Base-by-base conservation (phyloP, 2,888 invertebrate genomes). In the Torymus tubicola region DNA sequence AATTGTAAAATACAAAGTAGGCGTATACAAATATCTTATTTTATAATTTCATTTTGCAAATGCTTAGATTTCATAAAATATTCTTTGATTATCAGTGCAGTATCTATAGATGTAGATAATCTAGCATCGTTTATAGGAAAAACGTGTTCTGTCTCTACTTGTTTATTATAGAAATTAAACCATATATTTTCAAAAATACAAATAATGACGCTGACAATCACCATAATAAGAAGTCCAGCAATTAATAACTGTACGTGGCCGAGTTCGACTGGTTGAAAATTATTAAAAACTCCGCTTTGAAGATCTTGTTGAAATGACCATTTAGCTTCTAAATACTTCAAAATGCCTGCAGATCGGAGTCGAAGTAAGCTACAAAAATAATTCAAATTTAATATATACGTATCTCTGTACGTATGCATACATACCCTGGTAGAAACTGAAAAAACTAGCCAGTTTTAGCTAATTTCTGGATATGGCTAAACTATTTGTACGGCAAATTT, bases 311-410 rank as follows among this genome's bases (percentile, higher is more conserved):
- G 73, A 75, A 78, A 81, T 57, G 84, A 74, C 91, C 91, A 91
- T 81, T 89, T 89, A 12, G 85, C 84, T 84, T 91, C 89, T 13
- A 92, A 85, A 81, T 91, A 87, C 16, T 87, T 85, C n/a, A 91
- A 77, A 55, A 92, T 88, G 3, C 91, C 92, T 1, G 88, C 84
- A 24, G 89, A 89, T 73, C 85, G 88, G 52, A 92, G 85, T 75
- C 86, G 88, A 76, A 88, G 84, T 71, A 91, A 83, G 69, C 91
- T 92, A 81, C 75, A 89, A 87, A 79, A 74, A 69, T 50, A 57
- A 52, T 52, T 21, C 5, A n/a, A 50, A 52, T 31, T 63, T 10
- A 50, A 57, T 58, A 52, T n/a, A n/a, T n/a, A n/a, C n/a, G n/a
- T n/a, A n/a, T n/a, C n/a, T n/a, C n/a, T n/a, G n/a, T n/a, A n/a